Conservation (phyloP, 1,140 invertebrate genomes). For the Drosophila auraria region DNA sequence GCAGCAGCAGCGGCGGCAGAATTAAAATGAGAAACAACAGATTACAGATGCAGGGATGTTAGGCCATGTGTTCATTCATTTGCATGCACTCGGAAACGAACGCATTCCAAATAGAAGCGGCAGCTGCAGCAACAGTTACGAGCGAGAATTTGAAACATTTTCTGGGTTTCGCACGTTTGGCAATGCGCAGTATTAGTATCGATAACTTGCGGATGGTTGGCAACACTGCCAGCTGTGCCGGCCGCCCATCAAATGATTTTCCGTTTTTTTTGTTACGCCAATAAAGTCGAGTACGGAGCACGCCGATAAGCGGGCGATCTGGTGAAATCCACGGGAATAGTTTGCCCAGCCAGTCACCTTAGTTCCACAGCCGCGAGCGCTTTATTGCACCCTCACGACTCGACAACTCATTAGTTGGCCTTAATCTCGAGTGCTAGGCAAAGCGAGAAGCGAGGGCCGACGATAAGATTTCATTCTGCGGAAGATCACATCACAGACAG, state of each 20-base stretch:
- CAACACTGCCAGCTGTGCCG: constrained; percentile 61
- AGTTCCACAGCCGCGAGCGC: constrained; percentile 6
- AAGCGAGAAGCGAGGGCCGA: constrained; percentile 8
- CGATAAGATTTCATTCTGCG: constrained; percentile 68
- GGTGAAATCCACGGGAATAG: constrained; percentile 33
- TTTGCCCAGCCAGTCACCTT: constrained; percentile 10
- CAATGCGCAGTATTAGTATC: constrained; percentile 29
- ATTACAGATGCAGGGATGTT: not conserved
- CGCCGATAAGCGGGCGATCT: constrained; percentile 50
- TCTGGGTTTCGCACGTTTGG: constrained; percentile 23
- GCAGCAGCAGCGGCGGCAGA: not conserved
- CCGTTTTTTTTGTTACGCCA: constrained; percentile 24
- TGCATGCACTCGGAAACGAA: constrained; percentile 3
- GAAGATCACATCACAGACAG: constrained; percentile 4
- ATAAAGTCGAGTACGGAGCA: constrained; percentile 24
- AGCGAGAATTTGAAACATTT: constrained; percentile 24
- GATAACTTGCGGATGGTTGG: constrained; percentile 41
- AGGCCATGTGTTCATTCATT: not conserved
- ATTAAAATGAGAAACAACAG: constrained; percentile 1
- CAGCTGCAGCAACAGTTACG: not conserved
- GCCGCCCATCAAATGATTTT: constrained; percentile 33
- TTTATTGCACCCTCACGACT: constrained; percentile 51
- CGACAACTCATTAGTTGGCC: constrained; percentile 25
- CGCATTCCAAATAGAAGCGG: constrained; percentile 9
- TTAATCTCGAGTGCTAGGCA: constrained; percentile 50